Percentiles rank a stretch among this genome's conserved stretches.
phyloP scores from a whole-genome alignment of 92 coral and sea anemone species.

The Muricea muricata region DNA sequence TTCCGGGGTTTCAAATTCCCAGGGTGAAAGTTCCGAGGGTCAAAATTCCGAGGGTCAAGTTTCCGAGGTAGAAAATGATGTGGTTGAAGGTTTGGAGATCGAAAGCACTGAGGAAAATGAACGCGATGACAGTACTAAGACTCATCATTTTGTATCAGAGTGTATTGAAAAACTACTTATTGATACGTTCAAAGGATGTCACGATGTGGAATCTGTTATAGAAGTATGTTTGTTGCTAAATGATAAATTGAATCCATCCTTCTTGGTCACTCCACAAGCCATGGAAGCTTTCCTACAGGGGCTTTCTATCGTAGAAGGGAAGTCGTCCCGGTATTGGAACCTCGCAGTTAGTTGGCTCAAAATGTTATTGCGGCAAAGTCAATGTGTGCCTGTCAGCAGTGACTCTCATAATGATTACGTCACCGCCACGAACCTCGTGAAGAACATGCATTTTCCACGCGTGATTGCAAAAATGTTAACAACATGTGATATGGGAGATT shows the following conservation, averaged over 20 bases:
- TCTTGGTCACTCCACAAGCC: constrained; percentile 19
- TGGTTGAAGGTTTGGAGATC: too few relatives aligned
- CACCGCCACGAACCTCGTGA: constrained; percentile 24
- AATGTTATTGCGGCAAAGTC: constrained; percentile 21
- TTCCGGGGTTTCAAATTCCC: background rate
- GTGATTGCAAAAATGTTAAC: constrained; percentile 26
- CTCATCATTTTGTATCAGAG: constrained; percentile 24
- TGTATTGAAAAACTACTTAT: constrained; percentile 5
- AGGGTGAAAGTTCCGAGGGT: constrained; percentile 4
- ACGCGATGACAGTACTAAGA: background rate
- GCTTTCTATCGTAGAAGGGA: constrained; percentile 8
- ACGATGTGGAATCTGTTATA: constrained; percentile 23
- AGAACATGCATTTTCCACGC: constrained; percentile 20
- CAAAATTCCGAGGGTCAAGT: background rate
- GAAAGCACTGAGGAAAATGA: background rate
- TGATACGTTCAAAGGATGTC: constrained; percentile 20
- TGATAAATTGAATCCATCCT: background rate
- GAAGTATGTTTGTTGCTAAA: constrained; percentile 24
- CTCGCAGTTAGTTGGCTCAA: constrained; percentile 25
- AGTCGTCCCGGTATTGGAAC: constrained; percentile 14
- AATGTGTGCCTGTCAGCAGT: background rate
- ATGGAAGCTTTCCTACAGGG: constrained; percentile 15
- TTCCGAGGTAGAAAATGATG: background rate
- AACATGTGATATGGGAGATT: constrained; percentile 24
- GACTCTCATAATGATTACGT: background rate